Conservation (phyloP, 2,797 vertebrate genomes). For the Sebastiscus tertius region DNA sequence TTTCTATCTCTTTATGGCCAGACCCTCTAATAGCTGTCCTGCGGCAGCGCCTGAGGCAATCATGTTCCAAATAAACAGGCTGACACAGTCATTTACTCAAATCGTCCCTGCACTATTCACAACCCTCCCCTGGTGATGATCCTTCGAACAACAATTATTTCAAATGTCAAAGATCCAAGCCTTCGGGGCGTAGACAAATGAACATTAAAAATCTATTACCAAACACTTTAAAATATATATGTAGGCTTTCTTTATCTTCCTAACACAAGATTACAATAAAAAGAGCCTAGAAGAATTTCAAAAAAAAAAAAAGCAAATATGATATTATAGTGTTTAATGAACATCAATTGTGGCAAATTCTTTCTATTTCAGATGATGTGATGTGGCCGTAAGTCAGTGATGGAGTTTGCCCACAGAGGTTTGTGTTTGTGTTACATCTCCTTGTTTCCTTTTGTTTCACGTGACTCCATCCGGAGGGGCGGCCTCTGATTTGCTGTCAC, state of each 20-base stretch:
- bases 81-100: conserved; percentile 99
- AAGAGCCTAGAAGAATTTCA: background rate
- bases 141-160: conserved; percentile 99
- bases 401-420: conserved; percentile 44
- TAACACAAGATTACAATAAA: conserved; percentile 39
- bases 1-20: conserved; percentile 91
- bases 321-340: conserved; percentile 4
- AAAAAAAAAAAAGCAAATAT: background rate
- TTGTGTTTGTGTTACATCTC: conserved; percentile 63
- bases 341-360: background rate
- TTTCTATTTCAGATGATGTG: conserved; percentile 11
- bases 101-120: conserved; percentile 96
- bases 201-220: conserved; percentile 99
- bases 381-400: conserved; percentile 16
- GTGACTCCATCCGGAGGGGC: conserved; percentile 71
- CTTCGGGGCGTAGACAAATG: conserved; percentile 94
- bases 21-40: conserved; percentile 96
- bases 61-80: conserved; percentile 99
- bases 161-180: conserved; percentile 98
- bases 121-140: conserved; percentile 98
- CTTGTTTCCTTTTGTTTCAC: conserved; percentile 72
- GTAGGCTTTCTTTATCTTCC: conserved; percentile 70
- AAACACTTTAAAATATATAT: conserved; percentile 87
- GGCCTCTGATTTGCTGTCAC: conserved; percentile 84
- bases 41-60: conserved; percentile 92